phyloP scores from a whole-genome alignment of 2,797 vertebrate genomes.

The Chromobotia macracanthus region DNA sequence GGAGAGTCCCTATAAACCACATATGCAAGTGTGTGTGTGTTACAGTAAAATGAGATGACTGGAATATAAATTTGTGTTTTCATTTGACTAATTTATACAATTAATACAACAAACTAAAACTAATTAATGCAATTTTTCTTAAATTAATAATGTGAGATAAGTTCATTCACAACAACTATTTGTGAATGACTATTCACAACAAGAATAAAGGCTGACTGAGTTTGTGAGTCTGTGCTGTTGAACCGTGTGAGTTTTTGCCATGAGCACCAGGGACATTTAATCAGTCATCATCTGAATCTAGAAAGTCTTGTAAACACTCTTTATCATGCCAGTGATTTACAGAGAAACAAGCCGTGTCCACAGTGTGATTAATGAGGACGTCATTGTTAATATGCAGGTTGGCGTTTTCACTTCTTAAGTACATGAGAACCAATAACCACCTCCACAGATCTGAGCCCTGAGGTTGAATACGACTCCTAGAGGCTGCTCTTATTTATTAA shows the following conservation, averaged over 20 bases:
- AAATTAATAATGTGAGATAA: background rate
- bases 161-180: too few species aligned
- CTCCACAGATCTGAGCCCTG: slow-evolving; percentile 17
- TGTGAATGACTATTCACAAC: too few species aligned
- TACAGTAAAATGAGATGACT: too few species aligned
- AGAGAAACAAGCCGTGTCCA: background rate
- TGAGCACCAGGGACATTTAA: slow-evolving; percentile 17
- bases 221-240: too few species aligned
- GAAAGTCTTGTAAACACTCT: background rate
- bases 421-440: slow-evolving; percentile 12
- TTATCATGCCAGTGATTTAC: background rate
- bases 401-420: background rate
- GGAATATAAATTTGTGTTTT: too few species aligned
- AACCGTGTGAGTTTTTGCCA: slow-evolving; percentile 18
- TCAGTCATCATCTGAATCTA: slow-evolving; percentile 9
- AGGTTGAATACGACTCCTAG: slow-evolving; percentile 13
- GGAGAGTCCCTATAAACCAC: too few species aligned
- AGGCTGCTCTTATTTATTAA: background rate
- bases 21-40: too few species aligned
- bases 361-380: slow-evolving; percentile 12
- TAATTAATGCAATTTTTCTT: too few species aligned
- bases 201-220: too few species aligned
- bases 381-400: slow-evolving; percentile 29
- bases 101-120: too few species aligned
- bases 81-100: too few species aligned